Conservation (phyloP, 2,113 vertebrate genomes). For the Andinoacara biseriatus region DNA sequence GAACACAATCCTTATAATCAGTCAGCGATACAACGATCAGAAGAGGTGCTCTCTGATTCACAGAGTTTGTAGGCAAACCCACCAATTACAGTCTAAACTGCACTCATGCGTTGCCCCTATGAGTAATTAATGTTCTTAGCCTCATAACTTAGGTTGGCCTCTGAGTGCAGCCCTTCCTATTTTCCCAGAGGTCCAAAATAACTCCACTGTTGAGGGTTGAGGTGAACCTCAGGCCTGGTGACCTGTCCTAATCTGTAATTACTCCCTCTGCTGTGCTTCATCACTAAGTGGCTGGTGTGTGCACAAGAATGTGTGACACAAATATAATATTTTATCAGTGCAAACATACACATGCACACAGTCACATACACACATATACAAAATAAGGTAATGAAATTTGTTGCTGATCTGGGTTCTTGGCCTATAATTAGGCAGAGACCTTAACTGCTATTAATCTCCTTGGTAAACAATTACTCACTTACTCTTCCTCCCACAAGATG, state of each 20-base stretch:
- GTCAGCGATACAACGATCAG: slow-evolving; percentile 52
- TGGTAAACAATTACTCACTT: slow-evolving; percentile 21
- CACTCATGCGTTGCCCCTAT: slow-evolving; percentile 35
- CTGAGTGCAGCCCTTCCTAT: slow-evolving; percentile 45
- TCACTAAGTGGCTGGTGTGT: slow-evolving; percentile 13
- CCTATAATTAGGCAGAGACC: slow-evolving; percentile 32
- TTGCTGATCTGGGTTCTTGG: slow-evolving; percentile 32
- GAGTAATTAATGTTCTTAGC: slow-evolving; percentile 68
- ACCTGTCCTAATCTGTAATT: slow-evolving; percentile 71
- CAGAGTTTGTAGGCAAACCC: slow-evolving; percentile 48
- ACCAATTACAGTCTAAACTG: slow-evolving; percentile 67
- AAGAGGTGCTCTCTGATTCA: slow-evolving; percentile 43
- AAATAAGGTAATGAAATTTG: slow-evolving; percentile 31
- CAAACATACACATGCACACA: neutral
- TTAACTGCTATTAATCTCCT: slow-evolving; percentile 38
- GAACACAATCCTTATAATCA: slow-evolving; percentile 44
- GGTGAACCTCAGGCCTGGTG: slow-evolving; percentile 64
- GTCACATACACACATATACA: neutral
- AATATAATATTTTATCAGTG: neutral
- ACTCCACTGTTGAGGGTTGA: slow-evolving; percentile 51
- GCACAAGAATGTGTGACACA: slow-evolving; percentile 13
- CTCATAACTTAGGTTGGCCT: slow-evolving; percentile 45
- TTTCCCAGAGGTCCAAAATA: slow-evolving; percentile 67
- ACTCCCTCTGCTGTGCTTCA: slow-evolving; percentile 50
- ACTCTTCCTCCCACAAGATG: slow-evolving; percentile 6